Evolutionary conservation across 2,113 vertebrate genomes (phyloP).

Genomic region (Strigops habroptila): DNA sequence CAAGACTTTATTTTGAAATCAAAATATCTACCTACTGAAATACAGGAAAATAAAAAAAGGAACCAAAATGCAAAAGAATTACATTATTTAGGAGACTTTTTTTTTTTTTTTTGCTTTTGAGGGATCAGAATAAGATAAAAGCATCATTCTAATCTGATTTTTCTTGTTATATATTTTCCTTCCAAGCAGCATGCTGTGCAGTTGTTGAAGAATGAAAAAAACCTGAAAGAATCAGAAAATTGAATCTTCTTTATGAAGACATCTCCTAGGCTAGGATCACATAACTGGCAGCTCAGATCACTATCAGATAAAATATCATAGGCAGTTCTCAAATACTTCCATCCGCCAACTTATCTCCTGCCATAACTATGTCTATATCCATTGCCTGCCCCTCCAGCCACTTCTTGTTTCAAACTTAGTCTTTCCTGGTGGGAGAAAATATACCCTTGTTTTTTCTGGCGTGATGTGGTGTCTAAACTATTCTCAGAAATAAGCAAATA

Average conservation of each 20-base stretch:
- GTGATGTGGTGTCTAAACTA: neutral
- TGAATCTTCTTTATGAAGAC: neutral
- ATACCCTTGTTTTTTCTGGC: neutral
- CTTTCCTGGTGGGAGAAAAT: neutral
- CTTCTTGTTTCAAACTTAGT: neutral
- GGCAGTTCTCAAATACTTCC: neutral
- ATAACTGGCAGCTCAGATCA: neutral
- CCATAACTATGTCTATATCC: neutral
- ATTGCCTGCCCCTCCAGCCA: rapidly evolving
- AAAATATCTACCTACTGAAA: neutral
- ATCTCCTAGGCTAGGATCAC: too few relatives aligned
- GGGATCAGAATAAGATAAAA: neutral
- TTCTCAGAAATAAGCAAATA: neutral
- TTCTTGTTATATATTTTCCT: neutral
- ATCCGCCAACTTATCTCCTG: neutral
- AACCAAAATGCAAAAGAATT: neutral
- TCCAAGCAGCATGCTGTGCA: neutral
- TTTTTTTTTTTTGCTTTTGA: neutral
- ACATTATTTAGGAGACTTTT: neutral
- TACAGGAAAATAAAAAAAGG: neutral
- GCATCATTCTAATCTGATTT: neutral
- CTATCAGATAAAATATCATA: neutral
- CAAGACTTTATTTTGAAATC: neutral
- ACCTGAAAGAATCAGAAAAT: neutral
- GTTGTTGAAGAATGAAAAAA: neutral